Evolutionary conservation across 2,113 vertebrate genomes (phyloP), one percentile per base, ranked within the genome.

Genomic region (Callopanchax toddi): DNA sequence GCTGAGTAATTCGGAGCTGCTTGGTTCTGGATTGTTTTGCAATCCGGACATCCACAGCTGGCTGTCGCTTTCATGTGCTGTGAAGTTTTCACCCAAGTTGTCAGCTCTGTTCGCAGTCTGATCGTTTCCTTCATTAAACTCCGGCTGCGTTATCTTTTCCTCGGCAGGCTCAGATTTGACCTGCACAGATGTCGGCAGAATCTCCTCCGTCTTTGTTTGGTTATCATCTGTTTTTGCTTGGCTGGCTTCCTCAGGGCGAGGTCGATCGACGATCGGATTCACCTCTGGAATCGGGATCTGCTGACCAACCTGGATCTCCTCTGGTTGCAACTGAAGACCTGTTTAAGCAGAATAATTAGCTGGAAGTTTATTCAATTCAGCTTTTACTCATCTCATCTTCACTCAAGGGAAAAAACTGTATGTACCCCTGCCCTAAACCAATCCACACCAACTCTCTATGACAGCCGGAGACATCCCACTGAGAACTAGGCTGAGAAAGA

Each of bases 141-240:
- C 48, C 0, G 73, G 49, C 0, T 39, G 59, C 1, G 61, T 21
- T 5, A 78, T 43, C 0, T 22, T 55, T 59, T 87, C 83, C 70
- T 88, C 89, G 0, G 32, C n/a, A 0, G 81, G 86, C 66, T 91
- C 89, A 0, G 71, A 53, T 53, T 92, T 92, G 1, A 91, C 49
- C 13, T 62, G 63, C 0, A 82, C 32, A 2, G 13, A 17, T 4
- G 63, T 16, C 0, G 48, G 6, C 22, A 48, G 42, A 2, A n/a
- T 0, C 18, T 81, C 86, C 11, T 74, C 46, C 0, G 6, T 55
- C 15, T 62, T 20, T 0, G 17, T 17, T 10, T 17, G 37, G 23
- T 1, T 22, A 0, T 62, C 52, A 4, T 61, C 58, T 0, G 23
- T 8, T 3, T 36, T 42, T 0, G 0, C 4, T 7, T 18, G 59